These are phyloP conservation scores for Drosophila quadrilineata DNA, from an alignment of 1,140 invertebrate species.

Conservation along the genomic window DNA sequence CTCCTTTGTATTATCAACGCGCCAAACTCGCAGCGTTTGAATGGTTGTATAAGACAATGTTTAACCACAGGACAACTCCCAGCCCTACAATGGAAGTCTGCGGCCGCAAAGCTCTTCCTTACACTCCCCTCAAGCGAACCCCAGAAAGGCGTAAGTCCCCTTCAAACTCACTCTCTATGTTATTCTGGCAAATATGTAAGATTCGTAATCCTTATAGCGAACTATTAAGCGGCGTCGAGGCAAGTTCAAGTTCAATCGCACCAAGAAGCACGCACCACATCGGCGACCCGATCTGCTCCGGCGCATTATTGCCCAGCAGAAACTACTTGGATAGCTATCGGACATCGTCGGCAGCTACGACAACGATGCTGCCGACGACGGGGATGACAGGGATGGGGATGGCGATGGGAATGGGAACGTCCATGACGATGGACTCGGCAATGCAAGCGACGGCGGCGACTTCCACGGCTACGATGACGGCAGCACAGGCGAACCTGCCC, in stretches of 20 bases:
- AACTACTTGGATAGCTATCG: constrained; percentile 85
- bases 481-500: constrained; percentile 62
- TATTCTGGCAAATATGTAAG: too few species aligned
- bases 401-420: constrained; percentile 27
- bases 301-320: constrained; percentile 82
- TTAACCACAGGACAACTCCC: constrained; percentile 81
- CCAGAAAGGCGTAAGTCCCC: constrained; percentile 71
- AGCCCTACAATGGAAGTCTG: constrained; percentile 77
- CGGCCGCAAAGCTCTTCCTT: constrained; percentile 80
- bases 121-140: constrained; percentile 76
- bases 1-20: constrained; percentile 81
- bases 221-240: constrained; percentile 87
- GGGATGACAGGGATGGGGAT: constrained; percentile 29
- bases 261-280: constrained; percentile 88
- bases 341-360: constrained; percentile 82
- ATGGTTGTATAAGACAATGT: constrained; percentile 82
- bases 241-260: constrained; percentile 89
- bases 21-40: constrained; percentile 80
- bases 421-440: constrained; percentile 41
- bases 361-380: constrained; percentile 65
- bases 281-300: constrained; percentile 79
- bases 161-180: background rate
- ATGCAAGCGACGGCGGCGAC: constrained; percentile 61
- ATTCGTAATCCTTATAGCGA: constrained; percentile 47
- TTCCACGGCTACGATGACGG: constrained; percentile 74